These are phyloP conservation scores for Ageneiosus marmoratus DNA, from an alignment of 2,113 vertebrate species.

Conservation along the genomic window DNA sequence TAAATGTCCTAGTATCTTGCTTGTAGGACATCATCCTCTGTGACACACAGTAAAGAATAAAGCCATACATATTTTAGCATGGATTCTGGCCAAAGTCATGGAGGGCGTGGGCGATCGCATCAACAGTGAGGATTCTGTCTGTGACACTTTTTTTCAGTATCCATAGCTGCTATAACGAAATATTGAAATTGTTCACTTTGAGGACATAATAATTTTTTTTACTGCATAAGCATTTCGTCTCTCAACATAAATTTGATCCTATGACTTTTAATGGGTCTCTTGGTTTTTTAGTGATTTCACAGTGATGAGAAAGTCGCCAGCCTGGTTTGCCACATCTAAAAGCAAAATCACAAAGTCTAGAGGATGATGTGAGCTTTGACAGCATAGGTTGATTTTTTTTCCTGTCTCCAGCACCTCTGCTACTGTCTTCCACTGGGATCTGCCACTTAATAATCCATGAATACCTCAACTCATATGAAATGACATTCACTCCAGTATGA, in stretches of 20 bases:
- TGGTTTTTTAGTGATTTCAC: constrained; percentile 25
- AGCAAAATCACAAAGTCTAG: constrained; percentile 37
- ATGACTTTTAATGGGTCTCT: background rate
- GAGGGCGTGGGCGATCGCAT: constrained; percentile 22
- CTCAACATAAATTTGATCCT: background rate
- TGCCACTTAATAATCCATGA: constrained; percentile 53
- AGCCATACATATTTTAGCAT: constrained; percentile 36
- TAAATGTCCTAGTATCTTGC: constrained; percentile 20
- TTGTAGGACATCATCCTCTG: constrained; percentile 5
- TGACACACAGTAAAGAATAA: constrained; percentile 11
- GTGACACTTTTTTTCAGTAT: constrained; percentile 6
- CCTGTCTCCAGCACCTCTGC: constrained; percentile 19
- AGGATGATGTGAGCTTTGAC: constrained; percentile 35
- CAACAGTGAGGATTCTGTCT: constrained; percentile 22
- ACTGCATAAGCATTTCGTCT: background rate
- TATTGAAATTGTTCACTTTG: constrained; percentile 34
- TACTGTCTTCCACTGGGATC: constrained; percentile 46
- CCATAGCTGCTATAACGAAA: constrained; percentile 18
- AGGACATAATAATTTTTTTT: constrained; percentile 17
- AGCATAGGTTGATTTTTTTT: constrained; percentile 22
- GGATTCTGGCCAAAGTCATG: constrained; percentile 25
- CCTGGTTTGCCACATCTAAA: constrained; percentile 32
- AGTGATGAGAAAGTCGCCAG: constrained; percentile 25
- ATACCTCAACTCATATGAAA: constrained; percentile 49
- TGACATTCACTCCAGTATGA: constrained; percentile 53